Evolutionary conservation across 2,797 vertebrate genomes (phyloP).

Genomic region (Coregonus suidteri): DNA sequence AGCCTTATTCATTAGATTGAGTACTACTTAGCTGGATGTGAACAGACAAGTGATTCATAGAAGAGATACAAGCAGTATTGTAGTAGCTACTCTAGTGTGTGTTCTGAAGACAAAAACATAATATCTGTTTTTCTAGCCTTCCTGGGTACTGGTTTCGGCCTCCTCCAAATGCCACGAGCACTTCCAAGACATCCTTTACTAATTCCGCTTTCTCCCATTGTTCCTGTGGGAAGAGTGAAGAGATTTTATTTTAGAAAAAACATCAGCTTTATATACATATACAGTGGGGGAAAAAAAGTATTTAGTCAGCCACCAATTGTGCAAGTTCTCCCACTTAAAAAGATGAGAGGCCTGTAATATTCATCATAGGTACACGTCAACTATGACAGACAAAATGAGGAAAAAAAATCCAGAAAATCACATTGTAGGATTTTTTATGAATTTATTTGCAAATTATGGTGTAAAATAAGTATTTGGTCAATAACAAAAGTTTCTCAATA

Average conservation of each 20-base stretch:
- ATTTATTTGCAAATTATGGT: too few species aligned
- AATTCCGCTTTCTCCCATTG: slow-evolving; percentile 85
- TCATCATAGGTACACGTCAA: too few species aligned
- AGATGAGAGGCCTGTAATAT: too few species aligned
- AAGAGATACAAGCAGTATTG: not conserved
- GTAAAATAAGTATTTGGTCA: too few species aligned
- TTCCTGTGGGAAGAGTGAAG: slow-evolving; percentile 84
- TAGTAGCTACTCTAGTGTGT: slow-evolving; percentile 2
- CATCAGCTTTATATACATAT: not conserved
- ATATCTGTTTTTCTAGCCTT: slow-evolving; percentile 79
- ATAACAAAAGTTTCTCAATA: too few species aligned
- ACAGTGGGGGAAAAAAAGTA: too few species aligned
- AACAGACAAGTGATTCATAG: slow-evolving; percentile 1
- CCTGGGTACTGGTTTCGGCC: slow-evolving; percentile 84
- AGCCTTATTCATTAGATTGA: not conserved
- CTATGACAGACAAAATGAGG: too few species aligned
- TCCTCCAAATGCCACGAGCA: slow-evolving; percentile 84
- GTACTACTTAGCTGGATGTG: not conserved
- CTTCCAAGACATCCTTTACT: slow-evolving; percentile 85
- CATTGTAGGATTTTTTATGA: too few species aligned
- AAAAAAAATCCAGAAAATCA: too few species aligned
- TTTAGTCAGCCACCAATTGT: too few species aligned
- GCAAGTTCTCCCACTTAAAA: too few species aligned
- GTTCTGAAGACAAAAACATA: not conserved
- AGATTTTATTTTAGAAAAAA: slow-evolving; percentile 1